Conservation (phyloP, 2,888 invertebrate genomes). For the Hirudinaria manillensis region DNA sequence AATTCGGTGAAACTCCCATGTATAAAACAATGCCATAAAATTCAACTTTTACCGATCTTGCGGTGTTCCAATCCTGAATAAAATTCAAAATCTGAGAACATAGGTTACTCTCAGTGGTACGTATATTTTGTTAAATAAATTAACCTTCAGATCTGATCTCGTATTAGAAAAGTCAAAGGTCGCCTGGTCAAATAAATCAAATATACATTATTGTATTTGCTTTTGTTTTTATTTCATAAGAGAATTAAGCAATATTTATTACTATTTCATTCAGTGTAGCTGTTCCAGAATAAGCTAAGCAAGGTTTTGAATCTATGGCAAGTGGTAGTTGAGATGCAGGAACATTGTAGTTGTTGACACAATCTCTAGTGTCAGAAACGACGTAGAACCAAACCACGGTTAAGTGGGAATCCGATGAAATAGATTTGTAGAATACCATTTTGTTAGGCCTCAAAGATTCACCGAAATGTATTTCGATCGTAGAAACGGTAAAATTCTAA, state of each 20-base stretch:
- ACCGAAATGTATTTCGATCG: conserved; percentile 39
- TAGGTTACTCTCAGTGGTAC: too few relatives aligned
- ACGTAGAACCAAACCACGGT: conserved; percentile 42
- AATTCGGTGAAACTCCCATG: conserved; percentile 38
- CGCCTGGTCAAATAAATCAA: not conserved
- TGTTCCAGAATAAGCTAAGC: conserved; percentile 37
- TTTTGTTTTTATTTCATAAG: not conserved
- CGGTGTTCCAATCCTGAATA: conserved; percentile 39
- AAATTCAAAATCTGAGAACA: not conserved
- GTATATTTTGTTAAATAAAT: too few relatives aligned
- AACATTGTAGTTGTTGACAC: conserved; percentile 37
- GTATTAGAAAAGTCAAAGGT: conserved; percentile 21
- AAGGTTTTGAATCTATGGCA: conserved; percentile 37
- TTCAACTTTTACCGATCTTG: conserved; percentile 40
- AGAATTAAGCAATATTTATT: not conserved
- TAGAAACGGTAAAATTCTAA: conserved; percentile 42
- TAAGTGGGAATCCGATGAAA: conserved; percentile 28
- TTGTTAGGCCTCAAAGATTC: conserved; percentile 42
- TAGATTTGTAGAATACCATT: conserved; percentile 38
- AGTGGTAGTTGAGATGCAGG: conserved; percentile 35
- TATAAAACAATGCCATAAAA: conserved; percentile 43
- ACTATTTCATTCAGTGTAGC: conserved; percentile 6
- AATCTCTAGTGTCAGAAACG: conserved; percentile 39
- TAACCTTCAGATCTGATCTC: conserved; percentile 6
- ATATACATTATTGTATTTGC: not conserved